A percentile compares a stretch with the other conserved stretches of the same genome.
Evolutionary conservation across 2,888 invertebrate species (phyloP).

Genomic region (Heliconius sara): DNA sequence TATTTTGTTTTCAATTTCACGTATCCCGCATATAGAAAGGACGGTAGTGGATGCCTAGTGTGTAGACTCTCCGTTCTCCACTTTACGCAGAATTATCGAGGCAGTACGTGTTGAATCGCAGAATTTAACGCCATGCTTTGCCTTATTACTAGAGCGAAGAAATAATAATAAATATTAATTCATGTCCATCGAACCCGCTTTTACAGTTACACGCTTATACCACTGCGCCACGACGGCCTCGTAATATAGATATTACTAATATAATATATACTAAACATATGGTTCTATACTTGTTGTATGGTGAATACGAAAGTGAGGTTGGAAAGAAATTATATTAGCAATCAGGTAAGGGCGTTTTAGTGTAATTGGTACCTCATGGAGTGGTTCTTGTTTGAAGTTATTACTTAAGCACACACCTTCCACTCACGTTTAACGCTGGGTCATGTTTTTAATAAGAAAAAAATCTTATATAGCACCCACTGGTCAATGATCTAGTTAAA

Average conservation of each 20-base stretch:
- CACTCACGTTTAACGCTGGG: neutral
- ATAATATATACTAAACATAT: neutral
- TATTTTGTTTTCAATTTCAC: no score
- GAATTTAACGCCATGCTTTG: no score
- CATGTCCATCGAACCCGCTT: neutral
- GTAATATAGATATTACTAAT: no score
- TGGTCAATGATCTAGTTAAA: neutral
- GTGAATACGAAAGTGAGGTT: slow-evolving; percentile 11
- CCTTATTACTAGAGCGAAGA: no score
- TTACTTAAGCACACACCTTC: neutral
- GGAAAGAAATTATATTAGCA: slow-evolving; percentile 30
- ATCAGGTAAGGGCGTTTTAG: slow-evolving; percentile 25
- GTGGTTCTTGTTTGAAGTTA: slow-evolving; percentile 21
- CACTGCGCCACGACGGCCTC: no score
- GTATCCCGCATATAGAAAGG: no score
- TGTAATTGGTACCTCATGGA: slow-evolving; percentile 16
- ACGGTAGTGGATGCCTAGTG: no score
- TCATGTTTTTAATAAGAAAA: neutral
- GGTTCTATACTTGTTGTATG: neutral
- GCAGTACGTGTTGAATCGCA: no score
- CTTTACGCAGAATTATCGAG: no score
- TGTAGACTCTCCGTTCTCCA: no score
- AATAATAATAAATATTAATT: neutral
- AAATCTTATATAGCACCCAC: neutral
- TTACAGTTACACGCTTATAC: no score